Percentiles rank a stretch among this genome's conserved stretches.
phyloP scores from a whole-genome alignment of 2,113 vertebrate genomes.

The Leptodactylus fuscus region DNA sequence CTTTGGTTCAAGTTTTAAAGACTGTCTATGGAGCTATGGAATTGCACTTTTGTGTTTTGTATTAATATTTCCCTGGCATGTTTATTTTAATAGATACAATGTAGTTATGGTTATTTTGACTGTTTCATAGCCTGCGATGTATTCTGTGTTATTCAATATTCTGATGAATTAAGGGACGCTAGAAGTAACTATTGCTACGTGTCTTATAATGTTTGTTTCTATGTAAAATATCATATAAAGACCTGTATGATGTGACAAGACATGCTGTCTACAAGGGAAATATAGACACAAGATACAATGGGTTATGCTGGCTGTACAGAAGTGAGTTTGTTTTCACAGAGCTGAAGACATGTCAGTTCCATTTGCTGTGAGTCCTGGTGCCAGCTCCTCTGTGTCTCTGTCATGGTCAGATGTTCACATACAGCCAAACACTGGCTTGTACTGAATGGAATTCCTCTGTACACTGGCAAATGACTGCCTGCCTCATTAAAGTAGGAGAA shows the following conservation, averaged over 20 bases:
- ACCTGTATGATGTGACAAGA: background rate
- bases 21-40: background rate
- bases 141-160: background rate
- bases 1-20: background rate
- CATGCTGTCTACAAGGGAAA: no score
- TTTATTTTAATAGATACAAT: background rate
- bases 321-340: constrained; percentile 34
- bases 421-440: constrained; percentile 13
- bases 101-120: background rate
- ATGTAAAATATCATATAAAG: background rate
- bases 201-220: background rate
- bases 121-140: background rate
- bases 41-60: background rate
- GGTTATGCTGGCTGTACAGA: background rate
- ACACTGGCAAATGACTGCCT: background rate
- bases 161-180: background rate
- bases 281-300: background rate
- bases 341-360: constrained; percentile 29
- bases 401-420: constrained; percentile 32
- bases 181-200: background rate
- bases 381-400: constrained; percentile 32
- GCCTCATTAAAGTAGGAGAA: constrained; percentile 9
- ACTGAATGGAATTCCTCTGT: constrained; percentile 29
- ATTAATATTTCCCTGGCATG: background rate
- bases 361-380: constrained; percentile 27